Percentiles rank a stretch among this genome's conserved stretches.
phyloP scores from a whole-genome alignment of 2,888 invertebrate genomes.

The Conomelus anceps region DNA sequence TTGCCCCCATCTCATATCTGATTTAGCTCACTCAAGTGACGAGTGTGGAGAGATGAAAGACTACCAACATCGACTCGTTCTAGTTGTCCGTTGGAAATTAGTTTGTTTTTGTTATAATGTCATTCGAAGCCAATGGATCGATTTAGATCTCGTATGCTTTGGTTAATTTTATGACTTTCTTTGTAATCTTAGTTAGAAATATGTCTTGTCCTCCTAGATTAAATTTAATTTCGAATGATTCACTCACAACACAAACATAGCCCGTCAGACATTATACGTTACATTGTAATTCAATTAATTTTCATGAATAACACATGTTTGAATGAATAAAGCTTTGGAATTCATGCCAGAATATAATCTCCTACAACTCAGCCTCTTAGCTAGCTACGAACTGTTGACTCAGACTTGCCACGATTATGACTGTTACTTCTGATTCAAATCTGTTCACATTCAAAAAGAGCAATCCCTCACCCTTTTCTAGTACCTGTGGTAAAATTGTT shows the following conservation, averaged over 20 bases:
- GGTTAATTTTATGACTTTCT: too few relatives aligned
- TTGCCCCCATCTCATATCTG: too few relatives aligned
- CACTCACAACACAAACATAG: not conserved
- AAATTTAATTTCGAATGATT: too few relatives aligned
- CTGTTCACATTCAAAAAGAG: not conserved
- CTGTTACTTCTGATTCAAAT: not conserved
- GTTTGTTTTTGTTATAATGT: not conserved
- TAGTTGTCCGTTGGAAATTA: not conserved
- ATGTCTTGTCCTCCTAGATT: too few relatives aligned
- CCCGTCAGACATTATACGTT: not conserved
- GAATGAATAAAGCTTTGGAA: not conserved
- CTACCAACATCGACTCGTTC: not conserved
- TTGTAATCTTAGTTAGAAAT: too few relatives aligned
- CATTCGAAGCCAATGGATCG: too few relatives aligned
- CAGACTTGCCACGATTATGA: not conserved
- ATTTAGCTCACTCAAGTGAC: too few relatives aligned
- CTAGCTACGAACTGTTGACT: not conserved
- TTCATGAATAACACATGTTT: not conserved
- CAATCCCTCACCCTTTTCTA: not conserved
- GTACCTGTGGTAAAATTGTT: not conserved
- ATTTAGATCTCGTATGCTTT: too few relatives aligned
- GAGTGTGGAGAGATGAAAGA: too few relatives aligned
- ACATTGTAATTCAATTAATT: not conserved
- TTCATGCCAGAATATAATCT: not conserved
- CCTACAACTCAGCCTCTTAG: not conserved